Base-by-base conservation (phyloP, 2,113 vertebrate genomes). In the Peromyscus leucopus region DNA sequence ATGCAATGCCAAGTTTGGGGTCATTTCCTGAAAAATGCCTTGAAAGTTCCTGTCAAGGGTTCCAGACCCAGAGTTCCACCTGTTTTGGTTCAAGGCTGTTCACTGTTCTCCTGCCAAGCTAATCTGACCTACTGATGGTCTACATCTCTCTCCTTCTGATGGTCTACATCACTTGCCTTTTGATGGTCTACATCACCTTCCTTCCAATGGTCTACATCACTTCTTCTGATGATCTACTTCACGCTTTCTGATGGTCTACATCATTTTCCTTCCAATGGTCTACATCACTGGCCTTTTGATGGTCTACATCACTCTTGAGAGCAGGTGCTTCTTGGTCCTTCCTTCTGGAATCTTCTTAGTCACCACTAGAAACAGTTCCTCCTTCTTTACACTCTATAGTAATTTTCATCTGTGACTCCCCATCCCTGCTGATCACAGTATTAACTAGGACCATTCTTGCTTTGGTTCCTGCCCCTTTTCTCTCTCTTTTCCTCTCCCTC, bases 261-360 rank as follows among this genome's bases (percentile, higher is more conserved):
- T 65, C 26, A 65, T 9, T 65, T 24, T 65, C 63, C 26, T 65
- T 65, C 26, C 9, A 1, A 65, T 31, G 65, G 28, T 67, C 65
- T 31, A 31, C 4, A 67, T 67, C 65, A 67, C 3, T 67, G 0
- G 4, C 26, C 65, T 67, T 67, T 10, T 2, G 11, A 67, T 67
- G 63, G 26, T 67, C 63, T 46, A 12, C 7, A 7, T n/a, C 79
- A 71, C 33, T 90, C 36, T 8, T 33, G 55, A 55, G 48, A 90
- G 59, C 65, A 85, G 85, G 95, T 82, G 7, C 51, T 87, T 76
- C 55, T 42, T 65, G 26, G 61, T 21, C 26, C 63, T 94, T 28
- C 76, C 74, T 42, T 83, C 67, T 94, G 71, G 59, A 82, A 36
- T 83, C 78, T 78, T 86, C 33, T 21, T 92, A 13, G 1, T 61